Evolutionary conservation across 2,888 invertebrate species (phyloP).

Genomic region (Stratiomys singularior): DNA sequence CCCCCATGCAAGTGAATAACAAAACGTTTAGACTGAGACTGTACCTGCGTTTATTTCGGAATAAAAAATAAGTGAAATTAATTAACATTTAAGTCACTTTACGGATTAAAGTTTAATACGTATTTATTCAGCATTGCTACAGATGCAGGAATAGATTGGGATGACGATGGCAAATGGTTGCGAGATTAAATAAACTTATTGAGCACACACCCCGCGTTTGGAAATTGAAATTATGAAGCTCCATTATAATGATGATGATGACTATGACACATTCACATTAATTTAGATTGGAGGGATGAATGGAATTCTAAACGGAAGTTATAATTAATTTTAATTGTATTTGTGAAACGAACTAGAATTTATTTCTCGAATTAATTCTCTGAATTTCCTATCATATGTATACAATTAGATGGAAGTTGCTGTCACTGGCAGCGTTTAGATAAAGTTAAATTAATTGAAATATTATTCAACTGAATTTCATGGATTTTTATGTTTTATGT

Average conservation of each 20-base stretch:
- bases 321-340: slow-evolving; percentile 28
- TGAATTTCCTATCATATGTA: neutral
- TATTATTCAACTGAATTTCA: neutral
- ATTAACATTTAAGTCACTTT: slow-evolving; percentile 39
- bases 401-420: neutral
- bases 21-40: neutral
- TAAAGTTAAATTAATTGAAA: neutral
- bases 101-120: slow-evolving; percentile 29
- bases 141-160: neutral
- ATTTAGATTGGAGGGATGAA: neutral
- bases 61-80: neutral
- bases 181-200: slow-evolving; percentile 2
- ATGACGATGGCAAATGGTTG: neutral
- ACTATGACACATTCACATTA: neutral
- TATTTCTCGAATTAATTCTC: neutral
- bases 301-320: slow-evolving; percentile 5
- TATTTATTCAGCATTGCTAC: neutral
- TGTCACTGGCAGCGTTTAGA: neutral
- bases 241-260: neutral
- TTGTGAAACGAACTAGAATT: slow-evolving; percentile 16
- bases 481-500: no score
- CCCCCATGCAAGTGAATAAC: neutral
- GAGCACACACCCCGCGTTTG: neutral
- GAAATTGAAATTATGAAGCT: no score
- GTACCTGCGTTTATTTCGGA: neutral